A percentile compares a stretch with the other conserved stretches of the same genome.
These are phyloP conservation scores for Sialis fuliginosa DNA, from an alignment of 2,888 invertebrate genomes.

Conservation along the genomic window DNA sequence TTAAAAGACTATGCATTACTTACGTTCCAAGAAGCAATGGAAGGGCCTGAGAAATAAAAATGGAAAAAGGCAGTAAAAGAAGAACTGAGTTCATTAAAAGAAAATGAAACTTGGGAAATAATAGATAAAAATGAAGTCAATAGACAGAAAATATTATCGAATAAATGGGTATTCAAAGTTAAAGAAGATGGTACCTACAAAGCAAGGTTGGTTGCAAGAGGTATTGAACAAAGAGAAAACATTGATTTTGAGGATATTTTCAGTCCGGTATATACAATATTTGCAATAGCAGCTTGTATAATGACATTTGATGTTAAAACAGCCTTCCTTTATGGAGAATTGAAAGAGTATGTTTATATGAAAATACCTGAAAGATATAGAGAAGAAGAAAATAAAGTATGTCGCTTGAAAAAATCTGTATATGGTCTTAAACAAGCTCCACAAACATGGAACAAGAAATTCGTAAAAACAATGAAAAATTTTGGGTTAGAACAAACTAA, in stretches of 20 bases:
- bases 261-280: constrained; percentile 10
- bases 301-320: constrained; percentile 7
- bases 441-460: constrained; percentile 10
- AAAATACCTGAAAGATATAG: constrained; percentile 11
- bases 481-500: constrained; percentile 8
- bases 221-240: constrained; percentile 9
- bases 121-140: too few relatives aligned
- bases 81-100: constrained; percentile 9
- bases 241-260: constrained; percentile 10
- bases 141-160: too few relatives aligned
- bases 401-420: constrained; percentile 10
- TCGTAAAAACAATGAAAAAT: constrained; percentile 9
- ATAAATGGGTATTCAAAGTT: too few relatives aligned
- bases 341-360: constrained; percentile 5
- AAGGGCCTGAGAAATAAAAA: neutral
- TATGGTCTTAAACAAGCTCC: constrained; percentile 10
- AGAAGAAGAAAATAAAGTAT: constrained; percentile 8
- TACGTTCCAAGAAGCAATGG: neutral
- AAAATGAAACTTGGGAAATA: too few relatives aligned
- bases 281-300: constrained; percentile 8
- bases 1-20: neutral
- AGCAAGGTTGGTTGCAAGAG: constrained; percentile 10
- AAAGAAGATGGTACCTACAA: too few relatives aligned
- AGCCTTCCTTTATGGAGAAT: constrained; percentile 9
- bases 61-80: constrained; percentile 3